Evolutionary conservation across 2,113 vertebrate genomes (phyloP).

Genomic region (Sarotherodon lohbergeri): DNA sequence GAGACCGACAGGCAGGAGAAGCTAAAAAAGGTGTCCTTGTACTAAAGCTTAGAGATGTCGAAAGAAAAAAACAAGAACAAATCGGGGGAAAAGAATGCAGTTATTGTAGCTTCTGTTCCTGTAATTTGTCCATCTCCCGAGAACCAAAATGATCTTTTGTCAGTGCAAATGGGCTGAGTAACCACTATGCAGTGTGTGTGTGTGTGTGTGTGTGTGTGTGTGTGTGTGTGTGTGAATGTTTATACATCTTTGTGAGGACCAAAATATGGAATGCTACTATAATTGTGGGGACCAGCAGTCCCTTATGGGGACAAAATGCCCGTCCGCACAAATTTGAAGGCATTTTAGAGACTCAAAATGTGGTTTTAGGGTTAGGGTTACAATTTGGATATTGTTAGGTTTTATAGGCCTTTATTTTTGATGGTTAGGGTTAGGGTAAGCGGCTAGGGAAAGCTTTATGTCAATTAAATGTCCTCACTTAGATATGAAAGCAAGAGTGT

Average conservation of each 20-base stretch:
- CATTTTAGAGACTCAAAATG: background rate
- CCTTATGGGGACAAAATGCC: background rate
- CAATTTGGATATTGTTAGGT: background rate
- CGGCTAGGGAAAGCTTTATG: background rate
- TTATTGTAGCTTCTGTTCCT: conserved; percentile 6
- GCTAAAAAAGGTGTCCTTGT: background rate
- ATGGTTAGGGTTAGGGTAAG: background rate
- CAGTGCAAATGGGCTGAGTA: background rate
- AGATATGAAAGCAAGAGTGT: background rate
- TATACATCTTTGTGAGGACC: background rate
- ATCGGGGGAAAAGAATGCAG: background rate
- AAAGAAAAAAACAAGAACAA: background rate
- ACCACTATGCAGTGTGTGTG: background rate
- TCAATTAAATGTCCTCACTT: background rate
- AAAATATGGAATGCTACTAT: background rate
- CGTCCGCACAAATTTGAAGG: background rate
- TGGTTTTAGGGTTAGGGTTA: background rate
- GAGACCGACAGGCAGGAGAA: conserved; percentile 2
- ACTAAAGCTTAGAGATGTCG: background rate
- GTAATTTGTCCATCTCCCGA: conserved; percentile 1
- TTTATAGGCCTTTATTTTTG: background rate
- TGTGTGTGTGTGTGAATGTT: background rate
- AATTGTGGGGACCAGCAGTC: background rate
- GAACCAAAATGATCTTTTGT: background rate
- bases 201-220: background rate